Percentiles rank a stretch among this genome's conserved stretches.
These are phyloP conservation scores for Schizaphis graminum DNA, from an alignment of 2,888 invertebrate genomes.

Conservation along the genomic window DNA sequence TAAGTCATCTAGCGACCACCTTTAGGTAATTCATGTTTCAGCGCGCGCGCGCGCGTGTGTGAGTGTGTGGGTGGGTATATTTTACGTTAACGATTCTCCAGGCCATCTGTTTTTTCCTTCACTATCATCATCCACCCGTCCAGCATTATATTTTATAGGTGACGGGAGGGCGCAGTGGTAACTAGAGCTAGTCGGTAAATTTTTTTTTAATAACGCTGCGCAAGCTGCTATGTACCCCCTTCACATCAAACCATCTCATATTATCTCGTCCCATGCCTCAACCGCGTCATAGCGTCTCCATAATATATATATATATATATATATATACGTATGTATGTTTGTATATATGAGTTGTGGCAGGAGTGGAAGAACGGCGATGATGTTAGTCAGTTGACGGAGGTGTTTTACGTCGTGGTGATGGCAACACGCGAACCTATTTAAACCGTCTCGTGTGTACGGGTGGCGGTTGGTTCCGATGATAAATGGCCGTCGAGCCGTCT, in stretches of 20 bases:
- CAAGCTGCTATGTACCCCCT: conserved; percentile 36
- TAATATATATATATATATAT: too few relatives aligned
- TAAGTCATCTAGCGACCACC: neutral
- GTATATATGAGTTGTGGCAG: neutral
- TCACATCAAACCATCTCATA: neutral
- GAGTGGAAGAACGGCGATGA: neutral
- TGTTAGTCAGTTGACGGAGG: neutral
- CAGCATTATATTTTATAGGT: neutral
- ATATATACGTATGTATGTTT: too few relatives aligned
- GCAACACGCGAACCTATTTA: conserved; percentile 39
- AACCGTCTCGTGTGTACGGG: neutral
- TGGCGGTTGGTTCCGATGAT: neutral
- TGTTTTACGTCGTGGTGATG: conserved; percentile 3
- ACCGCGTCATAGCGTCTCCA: neutral
- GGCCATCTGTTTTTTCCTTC: conserved; percentile 36
- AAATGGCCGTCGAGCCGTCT: neutral
- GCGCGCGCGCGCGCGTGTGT: neutral
- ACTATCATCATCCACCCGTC: neutral
- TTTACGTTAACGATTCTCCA: conserved; percentile 57
- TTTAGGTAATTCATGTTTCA: neutral
- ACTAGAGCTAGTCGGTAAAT: conserved; percentile 11
- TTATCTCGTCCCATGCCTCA: neutral
- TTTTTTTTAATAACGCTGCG: conserved; percentile 55
- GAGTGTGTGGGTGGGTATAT: too few relatives aligned
- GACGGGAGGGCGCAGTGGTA: neutral